Conservation (phyloP, 2,113 vertebrate species). For the Toxotes jaculatrix region DNA sequence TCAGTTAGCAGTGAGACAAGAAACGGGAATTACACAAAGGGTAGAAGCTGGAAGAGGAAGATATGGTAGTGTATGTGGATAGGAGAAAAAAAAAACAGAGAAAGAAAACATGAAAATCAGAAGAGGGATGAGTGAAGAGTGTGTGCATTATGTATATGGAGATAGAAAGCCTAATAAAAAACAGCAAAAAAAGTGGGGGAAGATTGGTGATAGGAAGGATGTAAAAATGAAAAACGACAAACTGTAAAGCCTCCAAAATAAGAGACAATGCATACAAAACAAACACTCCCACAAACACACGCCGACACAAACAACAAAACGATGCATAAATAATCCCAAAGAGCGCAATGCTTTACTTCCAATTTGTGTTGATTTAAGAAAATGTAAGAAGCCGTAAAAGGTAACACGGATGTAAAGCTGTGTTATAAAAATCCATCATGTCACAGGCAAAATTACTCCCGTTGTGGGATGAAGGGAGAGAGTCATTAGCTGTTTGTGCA, state of each 20-base stretch:
- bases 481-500: constrained; percentile 38
- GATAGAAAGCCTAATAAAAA: constrained; percentile 62
- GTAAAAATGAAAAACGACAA: constrained; percentile 76
- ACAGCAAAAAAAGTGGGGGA: constrained; percentile 42
- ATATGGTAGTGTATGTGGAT: neutral
- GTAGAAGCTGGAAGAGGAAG: neutral
- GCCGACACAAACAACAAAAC: constrained; percentile 18
- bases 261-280: constrained; percentile 55
- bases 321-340: constrained; percentile 73
- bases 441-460: constrained; percentile 4
- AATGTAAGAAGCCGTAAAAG: constrained; percentile 78
- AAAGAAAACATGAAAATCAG: constrained; percentile 6
- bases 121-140: constrained; percentile 4
- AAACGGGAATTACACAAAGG: neutral
- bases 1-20: neutral
- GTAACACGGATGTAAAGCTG: constrained; percentile 79
- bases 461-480: constrained; percentile 1
- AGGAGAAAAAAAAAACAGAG: neutral
- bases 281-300: constrained; percentile 36
- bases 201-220: constrained; percentile 47
- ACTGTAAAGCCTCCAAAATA: constrained; percentile 72
- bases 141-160: constrained; percentile 63
- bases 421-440: constrained; percentile 73
- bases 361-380: constrained; percentile 82
- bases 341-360: constrained; percentile 75